Evolutionary conservation across 2,888 invertebrate species (phyloP), one percentile per base, ranked within the genome.

Genomic region (Temnothorax ravouxi): DNA sequence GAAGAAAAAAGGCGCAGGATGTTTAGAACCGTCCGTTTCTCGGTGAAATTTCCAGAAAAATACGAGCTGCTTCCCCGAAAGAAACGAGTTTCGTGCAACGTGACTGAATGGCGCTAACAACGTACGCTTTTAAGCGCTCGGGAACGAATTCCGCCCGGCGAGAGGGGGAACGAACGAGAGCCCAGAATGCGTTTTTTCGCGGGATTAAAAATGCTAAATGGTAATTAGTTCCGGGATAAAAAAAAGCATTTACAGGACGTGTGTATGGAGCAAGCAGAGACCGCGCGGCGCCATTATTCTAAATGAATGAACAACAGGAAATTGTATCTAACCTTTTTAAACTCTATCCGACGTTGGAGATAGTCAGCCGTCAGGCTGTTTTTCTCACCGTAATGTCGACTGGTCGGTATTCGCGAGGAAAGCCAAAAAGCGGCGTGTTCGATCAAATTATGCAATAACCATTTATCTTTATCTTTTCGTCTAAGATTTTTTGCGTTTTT

Each of bases 141-240:
- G 62, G 82, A 84, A 84, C 86, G 87, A 84, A 90, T 90, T 90
- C 91, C 90, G 91, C 88, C 76, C 72, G 52, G 85, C 41, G 71
- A 61, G 54, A 71, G 75, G 62, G 81, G 79, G 66, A n/a, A 71
- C 59, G 38, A 80, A 84, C 83, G 54, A 62, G 74, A 86, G 69
- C 74, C 76, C 84, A 62, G 88, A 89, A 89, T 90, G 87, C 90
- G 90, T 92, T 92, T 91, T 91, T 93, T 91, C 89, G 84, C 87
- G 83, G 91, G 91, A 94, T 93, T 94, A 93, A 94, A 94, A 93
- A 93, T 93, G 93, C 92, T 93, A 92, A 94, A 94, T 93, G 93
- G 93, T 94, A 94, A 94, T 94, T 94, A 94, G 94, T 93, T 93
- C 92, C 91, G 92, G 88, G 89, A 91, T 90, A n/a, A 90, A 90